phyloP scores from a whole-genome alignment of 2,888 invertebrate genomes.

The Tetrapedia diversipes region DNA sequence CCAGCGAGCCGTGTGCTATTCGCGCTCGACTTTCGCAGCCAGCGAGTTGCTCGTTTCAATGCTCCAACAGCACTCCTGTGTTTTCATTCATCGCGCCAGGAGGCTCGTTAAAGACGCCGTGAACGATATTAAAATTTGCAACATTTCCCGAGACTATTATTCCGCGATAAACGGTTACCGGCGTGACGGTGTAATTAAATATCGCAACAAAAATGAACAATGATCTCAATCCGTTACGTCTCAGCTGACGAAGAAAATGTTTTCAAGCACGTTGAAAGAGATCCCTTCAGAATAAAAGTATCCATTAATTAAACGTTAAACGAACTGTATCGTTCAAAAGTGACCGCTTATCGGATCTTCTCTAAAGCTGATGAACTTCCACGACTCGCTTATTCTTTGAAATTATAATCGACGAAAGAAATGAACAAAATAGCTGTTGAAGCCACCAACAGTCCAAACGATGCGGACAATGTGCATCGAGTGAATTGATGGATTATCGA shows the following conservation, averaged over 20 bases:
- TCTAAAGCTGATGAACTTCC: not conserved
- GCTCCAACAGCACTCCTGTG: conserved; percentile 1
- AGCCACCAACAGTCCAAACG: too few relatives aligned
- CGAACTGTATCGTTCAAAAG: too few relatives aligned
- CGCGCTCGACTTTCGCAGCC: conserved; percentile 17
- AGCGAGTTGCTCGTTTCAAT: conserved; percentile 16
- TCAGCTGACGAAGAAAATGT: conserved; percentile 3
- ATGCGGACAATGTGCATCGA: too few relatives aligned
- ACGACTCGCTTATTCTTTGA: not conserved
- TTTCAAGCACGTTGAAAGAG: not conserved
- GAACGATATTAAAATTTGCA: conserved; percentile 1
- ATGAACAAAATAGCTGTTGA: not conserved
- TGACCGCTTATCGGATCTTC: not conserved
- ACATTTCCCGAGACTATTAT: not conserved
- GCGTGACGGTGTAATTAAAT: not conserved
- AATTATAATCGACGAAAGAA: not conserved
- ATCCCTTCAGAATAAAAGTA: not conserved
- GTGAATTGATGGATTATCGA: not conserved
- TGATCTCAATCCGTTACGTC: not conserved
- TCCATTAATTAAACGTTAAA: too few relatives aligned
- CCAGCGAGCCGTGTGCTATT: conserved; percentile 8
- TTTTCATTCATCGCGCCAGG: conserved; percentile 16
- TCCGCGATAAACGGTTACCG: too few relatives aligned
- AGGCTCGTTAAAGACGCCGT: not conserved
- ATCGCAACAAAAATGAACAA: not conserved